Base-by-base conservation (phyloP, 2,888 invertebrate species). In the Lithophane ornitopus region DNA sequence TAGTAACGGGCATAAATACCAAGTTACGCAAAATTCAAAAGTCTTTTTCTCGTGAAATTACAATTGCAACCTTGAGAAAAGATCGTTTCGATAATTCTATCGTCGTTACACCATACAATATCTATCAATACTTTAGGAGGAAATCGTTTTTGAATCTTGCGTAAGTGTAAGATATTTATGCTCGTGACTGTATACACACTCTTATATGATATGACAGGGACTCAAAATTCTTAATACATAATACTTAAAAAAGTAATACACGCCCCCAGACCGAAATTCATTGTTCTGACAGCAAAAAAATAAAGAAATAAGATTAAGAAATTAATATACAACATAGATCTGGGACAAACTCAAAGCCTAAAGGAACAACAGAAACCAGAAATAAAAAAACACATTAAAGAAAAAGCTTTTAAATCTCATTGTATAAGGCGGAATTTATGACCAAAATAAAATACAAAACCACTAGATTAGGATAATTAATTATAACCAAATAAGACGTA, bases 371-470 rank as follows among this genome's bases (percentile, higher is more conserved):
- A 68, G 16, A 8, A 8, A 52, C 2, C 16, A 70, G 4, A 79
- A 39, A 54, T 19, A 49, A 49, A 19, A 49, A 49, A 49, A 34
- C 7, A 63, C 22, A 73, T 16, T 9, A 26, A 14, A 71, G 54
- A 65, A 59, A 72, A 70, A 73, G 22, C 26, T 67, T 54, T 66
- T 49, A 73, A 73, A 39, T 41, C 46, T 46, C 26, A 44, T 44
- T 26, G 39, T 49, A 34, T 54, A 63, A 11, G 62, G 56, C 46
- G 49, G 6, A 59, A 74, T 81, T 79, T 62, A 79, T 83, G 46
- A 41, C 28, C 34, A 63, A 56, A 63, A 73, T 62, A 73, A 70
- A 81, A 63, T 39, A 78, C 66, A 39, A 62, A 58, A 34, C 41
- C 52, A 22, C 19, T 56, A 58, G n/a, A 58, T n/a, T 34, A 73